Conservation (phyloP, 2,797 vertebrate genomes). For the Bovichtus diacanthus region DNA sequence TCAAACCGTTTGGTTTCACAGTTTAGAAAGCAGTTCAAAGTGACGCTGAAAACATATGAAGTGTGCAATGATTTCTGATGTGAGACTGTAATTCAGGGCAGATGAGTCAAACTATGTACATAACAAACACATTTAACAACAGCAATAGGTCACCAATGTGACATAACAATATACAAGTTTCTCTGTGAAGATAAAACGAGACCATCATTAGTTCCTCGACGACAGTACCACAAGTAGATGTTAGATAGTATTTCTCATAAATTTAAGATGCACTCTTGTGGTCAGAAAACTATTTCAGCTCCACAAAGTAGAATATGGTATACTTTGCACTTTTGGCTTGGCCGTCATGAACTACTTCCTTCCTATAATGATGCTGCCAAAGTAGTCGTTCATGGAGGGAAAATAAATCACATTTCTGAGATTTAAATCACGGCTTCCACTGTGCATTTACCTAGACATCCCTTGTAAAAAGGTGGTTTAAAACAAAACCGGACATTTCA, state of each 20-base stretch:
- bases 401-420: neutral
- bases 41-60: conserved; percentile 43
- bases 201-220: conserved; percentile 1
- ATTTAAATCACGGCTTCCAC: conserved; percentile 7
- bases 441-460: neutral
- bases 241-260: neutral
- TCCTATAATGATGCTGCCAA: neutral
- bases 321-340: neutral
- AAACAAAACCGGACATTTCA: neutral
- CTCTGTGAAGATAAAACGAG: conserved; percentile 17
- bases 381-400: conserved; percentile 11
- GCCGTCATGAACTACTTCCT: neutral
- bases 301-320: conserved; percentile 2
- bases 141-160: conserved; percentile 48
- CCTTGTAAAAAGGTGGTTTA: conserved; percentile 4
- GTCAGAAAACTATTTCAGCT: neutral
- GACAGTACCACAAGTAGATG: conserved; percentile 2
- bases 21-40: conserved; percentile 61
- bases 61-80: conserved; percentile 47
- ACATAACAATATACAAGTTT: conserved; percentile 14
- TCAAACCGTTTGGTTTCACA: conserved; percentile 54
- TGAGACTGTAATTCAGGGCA: conserved; percentile 55
- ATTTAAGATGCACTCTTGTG: neutral
- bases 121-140: conserved; percentile 57
- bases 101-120: conserved; percentile 61